A percentile compares a stretch with the other conserved stretches of the same genome.
phyloP scores from a whole-genome alignment of 2,888 invertebrate genomes.

The Lithophane ornitopus region DNA sequence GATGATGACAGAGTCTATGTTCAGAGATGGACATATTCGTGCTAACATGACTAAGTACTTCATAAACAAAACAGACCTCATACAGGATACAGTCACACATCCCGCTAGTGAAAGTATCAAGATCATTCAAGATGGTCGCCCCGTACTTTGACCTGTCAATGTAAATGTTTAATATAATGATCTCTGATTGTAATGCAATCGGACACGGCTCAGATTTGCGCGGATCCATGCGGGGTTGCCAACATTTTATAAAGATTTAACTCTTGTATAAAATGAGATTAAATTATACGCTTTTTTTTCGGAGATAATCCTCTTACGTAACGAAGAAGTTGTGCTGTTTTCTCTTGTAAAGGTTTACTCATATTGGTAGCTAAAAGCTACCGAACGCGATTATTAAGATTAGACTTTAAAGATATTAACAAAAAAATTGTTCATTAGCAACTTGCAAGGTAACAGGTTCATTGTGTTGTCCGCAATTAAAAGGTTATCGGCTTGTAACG shows the following conservation, averaged over 20 bases:
- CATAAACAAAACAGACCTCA: constrained; percentile 26
- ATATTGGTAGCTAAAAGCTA: not conserved
- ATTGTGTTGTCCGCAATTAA: not conserved
- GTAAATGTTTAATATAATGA: constrained; percentile 77
- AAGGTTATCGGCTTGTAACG: not conserved
- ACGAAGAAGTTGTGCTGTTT: constrained; percentile 18
- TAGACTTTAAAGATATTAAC: too few relatives aligned
- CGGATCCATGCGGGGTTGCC: constrained; percentile 61
- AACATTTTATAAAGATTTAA: constrained; percentile 69
- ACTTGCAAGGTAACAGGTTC: not conserved
- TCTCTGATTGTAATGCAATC: constrained; percentile 80
- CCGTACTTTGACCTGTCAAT: constrained; percentile 73
- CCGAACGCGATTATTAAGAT: too few relatives aligned
- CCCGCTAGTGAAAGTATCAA: constrained; percentile 58
- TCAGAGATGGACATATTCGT: not conserved
- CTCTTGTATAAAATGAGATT: constrained; percentile 35
- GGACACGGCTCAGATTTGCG: constrained; percentile 73
- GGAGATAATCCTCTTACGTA: constrained; percentile 43
- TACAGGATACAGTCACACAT: constrained; percentile 9
- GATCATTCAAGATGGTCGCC: constrained; percentile 47
- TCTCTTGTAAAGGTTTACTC: constrained; percentile 23
- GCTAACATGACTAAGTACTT: constrained; percentile 21
- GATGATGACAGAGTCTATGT: not conserved
- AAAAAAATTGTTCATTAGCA: too few relatives aligned
- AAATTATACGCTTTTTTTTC: constrained; percentile 44